Percentiles rank a stretch among this genome's conserved stretches.
These are phyloP conservation scores for Pachyseris speciosa DNA, from an alignment of 64 coral and sea anemone genomes.

Conservation along the genomic window DNA sequence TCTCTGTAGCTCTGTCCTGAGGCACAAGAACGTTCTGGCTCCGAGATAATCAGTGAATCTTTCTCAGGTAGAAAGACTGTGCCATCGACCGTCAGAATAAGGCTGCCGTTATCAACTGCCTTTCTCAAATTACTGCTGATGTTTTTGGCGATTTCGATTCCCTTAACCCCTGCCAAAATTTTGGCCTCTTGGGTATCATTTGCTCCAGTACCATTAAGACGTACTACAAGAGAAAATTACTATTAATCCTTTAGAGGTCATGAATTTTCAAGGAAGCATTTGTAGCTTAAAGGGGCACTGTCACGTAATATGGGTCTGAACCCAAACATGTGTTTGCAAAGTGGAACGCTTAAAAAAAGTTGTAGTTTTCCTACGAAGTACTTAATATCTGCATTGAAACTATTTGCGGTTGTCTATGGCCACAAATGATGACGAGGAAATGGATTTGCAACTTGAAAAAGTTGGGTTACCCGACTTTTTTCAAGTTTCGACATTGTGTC, in stretches of 20 bases:
- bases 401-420: no score
- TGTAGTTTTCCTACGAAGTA: no score
- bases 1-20: conserved; percentile 22
- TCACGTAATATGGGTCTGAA: no score
- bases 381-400: no score
- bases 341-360: neutral
- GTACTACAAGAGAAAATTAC: neutral
- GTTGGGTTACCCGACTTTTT: no score
- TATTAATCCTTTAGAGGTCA: neutral
- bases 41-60: conserved; percentile 17
- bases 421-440: no score
- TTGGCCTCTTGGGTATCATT: conserved; percentile 16
- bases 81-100: conserved; percentile 30
- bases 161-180: neutral
- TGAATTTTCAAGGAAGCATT: neutral
- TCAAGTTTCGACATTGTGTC: no score
- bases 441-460: no score
- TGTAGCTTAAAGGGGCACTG: no score
- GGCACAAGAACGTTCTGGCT: neutral
- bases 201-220: neutral
- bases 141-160: neutral
- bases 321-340: neutral
- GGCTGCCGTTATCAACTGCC: conserved; percentile 42
- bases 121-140: conserved; percentile 11
- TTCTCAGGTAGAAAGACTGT: neutral